Base-by-base conservation (phyloP, 2,113 vertebrate species). In the Nannospalax galili region DNA sequence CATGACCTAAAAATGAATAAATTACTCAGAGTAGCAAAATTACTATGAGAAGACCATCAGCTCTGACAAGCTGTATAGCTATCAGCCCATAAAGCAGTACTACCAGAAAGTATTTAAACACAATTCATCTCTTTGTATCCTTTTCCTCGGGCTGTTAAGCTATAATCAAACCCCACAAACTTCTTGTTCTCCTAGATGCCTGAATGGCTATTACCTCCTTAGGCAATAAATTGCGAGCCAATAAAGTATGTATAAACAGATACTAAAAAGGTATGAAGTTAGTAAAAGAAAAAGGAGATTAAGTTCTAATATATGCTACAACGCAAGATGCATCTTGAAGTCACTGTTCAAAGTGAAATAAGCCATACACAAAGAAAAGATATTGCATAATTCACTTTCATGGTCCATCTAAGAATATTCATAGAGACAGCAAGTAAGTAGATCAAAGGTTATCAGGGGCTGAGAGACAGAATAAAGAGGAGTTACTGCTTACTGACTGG, bases 221-320 rank as follows among this genome's bases (percentile, higher is more conserved):
- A 91, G 62, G n/a, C 40, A 92, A 88, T 72, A 93, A 86, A 90
- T 32, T 89, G 16, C 72, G 94, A 95, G 73, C 58, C 77, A 92
- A 60, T n/a, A 22, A 90, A 90, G 62, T 48, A 20, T 42, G 14
- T 42, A 92, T 37, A 45, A 93, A 72, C 28, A 94, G 37, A 95
- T 74, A 81, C 45, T 15, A 84, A 60, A 82, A 96, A 95, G 52
- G 32, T 91, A 80, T 75, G 52, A 91, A 30, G 22, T 70, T 77
- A 69, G 52, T 91, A 72, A 69, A 90, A 37, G 35, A 69, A 73
- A 82, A 62, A 75, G 56, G 78, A 26, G 73, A 78, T 20, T 32
- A 84, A 42, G 19, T 84, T 94, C 81, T 79, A 24, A 88, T 15
- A 74, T 20, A 6, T 35, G 32, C 32, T 75, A 85, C 42, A 85